Evolutionary conservation across 2,888 invertebrate genomes (phyloP).

Genomic region (Nomada flava): DNA sequence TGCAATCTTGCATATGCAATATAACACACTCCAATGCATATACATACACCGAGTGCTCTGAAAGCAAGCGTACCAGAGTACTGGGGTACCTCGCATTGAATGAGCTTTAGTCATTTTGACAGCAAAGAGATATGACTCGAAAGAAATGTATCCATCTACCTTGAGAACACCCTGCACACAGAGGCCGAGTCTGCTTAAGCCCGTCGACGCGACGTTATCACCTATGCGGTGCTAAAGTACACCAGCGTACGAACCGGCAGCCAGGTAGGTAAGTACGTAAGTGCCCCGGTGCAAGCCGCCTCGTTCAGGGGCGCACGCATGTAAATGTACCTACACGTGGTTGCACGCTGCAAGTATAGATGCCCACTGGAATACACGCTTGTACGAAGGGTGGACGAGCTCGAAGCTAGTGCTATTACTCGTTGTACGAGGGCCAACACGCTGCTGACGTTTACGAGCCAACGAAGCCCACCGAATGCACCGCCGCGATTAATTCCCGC

Average conservation of each 20-base stretch:
- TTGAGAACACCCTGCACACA: conserved; percentile 4
- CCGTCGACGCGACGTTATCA: conserved; percentile 61
- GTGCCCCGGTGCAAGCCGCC: conserved; percentile 39
- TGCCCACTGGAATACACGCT: not conserved
- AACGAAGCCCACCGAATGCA: conserved; percentile 61
- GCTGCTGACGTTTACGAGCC: conserved; percentile 65
- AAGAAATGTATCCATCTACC: not conserved
- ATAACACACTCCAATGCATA: conserved; percentile 30
- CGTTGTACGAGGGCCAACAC: conserved; percentile 59
- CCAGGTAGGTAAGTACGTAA: conserved; percentile 7
- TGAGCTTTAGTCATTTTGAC: not conserved
- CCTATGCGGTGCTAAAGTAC: conserved; percentile 43
- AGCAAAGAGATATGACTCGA: not conserved
- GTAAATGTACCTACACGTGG: conserved; percentile 39
- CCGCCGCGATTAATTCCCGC: conserved; percentile 64
- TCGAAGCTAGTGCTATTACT: conserved; percentile 39
- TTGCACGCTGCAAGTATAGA: conserved; percentile 12
- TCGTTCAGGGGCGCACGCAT: conserved; percentile 28
- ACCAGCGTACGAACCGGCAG: conserved; percentile 2
- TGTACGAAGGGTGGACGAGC: conserved; percentile 46
- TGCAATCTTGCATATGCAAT: conserved; percentile 34
- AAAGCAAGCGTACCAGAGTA: not conserved
- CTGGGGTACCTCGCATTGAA: no score
- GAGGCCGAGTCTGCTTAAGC: conserved; percentile 22
- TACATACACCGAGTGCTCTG: conserved; percentile 15